Conservation (phyloP, 2,888 invertebrate genomes). For the Polylopha cassiicola region DNA sequence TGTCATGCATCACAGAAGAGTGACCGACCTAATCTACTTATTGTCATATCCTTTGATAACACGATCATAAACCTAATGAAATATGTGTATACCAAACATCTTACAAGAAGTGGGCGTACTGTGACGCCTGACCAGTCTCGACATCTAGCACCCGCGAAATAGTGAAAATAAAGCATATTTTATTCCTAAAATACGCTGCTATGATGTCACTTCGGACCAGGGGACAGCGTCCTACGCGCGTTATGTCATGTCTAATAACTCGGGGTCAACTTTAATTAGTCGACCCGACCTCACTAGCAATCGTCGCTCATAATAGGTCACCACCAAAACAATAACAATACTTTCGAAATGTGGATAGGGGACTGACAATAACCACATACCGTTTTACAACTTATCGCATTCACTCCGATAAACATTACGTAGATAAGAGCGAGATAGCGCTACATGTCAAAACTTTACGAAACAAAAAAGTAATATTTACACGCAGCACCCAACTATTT, state of each 20-base stretch:
- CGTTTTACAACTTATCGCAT: constrained; percentile 41
- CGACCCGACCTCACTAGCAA: constrained; percentile 35
- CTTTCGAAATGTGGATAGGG: constrained; percentile 56
- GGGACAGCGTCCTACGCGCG: constrained; percentile 44
- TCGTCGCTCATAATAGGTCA: constrained; percentile 58
- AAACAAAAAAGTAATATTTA: constrained; percentile 48
- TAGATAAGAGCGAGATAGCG: constrained; percentile 37
- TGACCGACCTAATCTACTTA: constrained; percentile 28
- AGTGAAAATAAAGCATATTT: constrained; percentile 30
- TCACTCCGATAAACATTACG: constrained; percentile 35
- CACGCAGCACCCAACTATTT: constrained; percentile 38
- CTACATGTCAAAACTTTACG: constrained; percentile 57
- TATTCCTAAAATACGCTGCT: constrained; percentile 43
- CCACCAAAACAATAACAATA: constrained; percentile 66
- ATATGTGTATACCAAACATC: not conserved
- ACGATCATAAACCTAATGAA: constrained; percentile 5
- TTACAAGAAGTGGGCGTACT: too few species aligned
- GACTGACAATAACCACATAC: constrained; percentile 45
- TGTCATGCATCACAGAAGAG: constrained; percentile 24
- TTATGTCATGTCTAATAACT: constrained; percentile 41
- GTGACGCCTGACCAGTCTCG: too few species aligned
- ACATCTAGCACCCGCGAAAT: constrained; percentile 2
- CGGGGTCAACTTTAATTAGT: constrained; percentile 37
- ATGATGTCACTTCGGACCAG: constrained; percentile 50
- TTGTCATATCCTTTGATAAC: constrained; percentile 25